Percentiles rank a stretch among this genome's conserved stretches.
Conservation (phyloP, 1,140 invertebrate species). For the Dreissena rostriformis region DNA sequence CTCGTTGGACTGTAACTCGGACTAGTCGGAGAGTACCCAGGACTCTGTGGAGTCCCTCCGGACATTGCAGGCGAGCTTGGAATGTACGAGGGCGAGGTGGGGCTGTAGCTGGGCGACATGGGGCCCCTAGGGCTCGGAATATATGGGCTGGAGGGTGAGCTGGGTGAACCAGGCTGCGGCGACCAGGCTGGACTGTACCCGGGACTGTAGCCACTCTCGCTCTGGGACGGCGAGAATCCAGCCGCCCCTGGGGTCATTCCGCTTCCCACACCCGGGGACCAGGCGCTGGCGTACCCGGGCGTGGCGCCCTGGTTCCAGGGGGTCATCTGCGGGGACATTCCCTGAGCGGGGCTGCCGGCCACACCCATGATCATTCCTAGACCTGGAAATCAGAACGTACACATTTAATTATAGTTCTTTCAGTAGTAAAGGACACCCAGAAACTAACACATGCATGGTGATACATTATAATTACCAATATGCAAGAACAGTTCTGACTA, state of each 20-base stretch:
- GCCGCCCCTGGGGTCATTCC: constrained; percentile 98
- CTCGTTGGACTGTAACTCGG: constrained; percentile 88
- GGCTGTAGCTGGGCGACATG: constrained; percentile 86
- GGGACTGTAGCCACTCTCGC: constrained; percentile 79
- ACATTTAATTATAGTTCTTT: too few species aligned
- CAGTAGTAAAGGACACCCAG: too few species aligned
- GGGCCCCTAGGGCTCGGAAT: constrained; percentile 85
- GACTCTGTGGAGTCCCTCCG: constrained; percentile 83
- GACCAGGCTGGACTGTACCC: constrained; percentile 88
- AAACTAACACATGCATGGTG: too few species aligned
- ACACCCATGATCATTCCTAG: constrained; percentile 95
- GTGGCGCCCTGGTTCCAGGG: constrained; percentile 96
- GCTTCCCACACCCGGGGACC: constrained; percentile 93
- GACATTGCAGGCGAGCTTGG: constrained; percentile 73
- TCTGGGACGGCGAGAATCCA: constrained; percentile 93
- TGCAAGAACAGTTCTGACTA: too few species aligned
- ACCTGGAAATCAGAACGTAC: constrained; percentile 35
- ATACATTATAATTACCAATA: too few species aligned
- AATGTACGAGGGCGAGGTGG: constrained; percentile 86
- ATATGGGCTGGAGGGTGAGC: constrained; percentile 87
- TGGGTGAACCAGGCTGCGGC: constrained; percentile 77
- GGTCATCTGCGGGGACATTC: constrained; percentile 96
- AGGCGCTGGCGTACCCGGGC: constrained; percentile 90
- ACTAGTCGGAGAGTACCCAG: constrained; percentile 84
- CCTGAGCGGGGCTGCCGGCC: constrained; percentile 87